These are phyloP conservation scores for Pristionchus entomophagus DNA, from an alignment of 2,888 invertebrate species.

Conservation along the genomic window DNA sequence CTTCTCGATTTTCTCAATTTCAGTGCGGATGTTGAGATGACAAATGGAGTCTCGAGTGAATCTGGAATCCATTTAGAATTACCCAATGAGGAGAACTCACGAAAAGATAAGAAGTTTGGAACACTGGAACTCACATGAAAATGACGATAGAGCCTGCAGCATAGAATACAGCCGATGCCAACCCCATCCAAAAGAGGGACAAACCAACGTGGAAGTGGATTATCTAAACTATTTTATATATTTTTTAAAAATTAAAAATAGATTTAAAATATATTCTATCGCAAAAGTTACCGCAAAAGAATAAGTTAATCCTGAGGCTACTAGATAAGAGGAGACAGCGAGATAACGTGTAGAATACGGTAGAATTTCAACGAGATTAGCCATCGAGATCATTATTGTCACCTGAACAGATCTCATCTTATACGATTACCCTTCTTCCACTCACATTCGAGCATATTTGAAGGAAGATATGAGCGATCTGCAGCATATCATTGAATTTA, in stretches of 20 bases:
- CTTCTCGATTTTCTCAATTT: not conserved
- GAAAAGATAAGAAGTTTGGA: not conserved
- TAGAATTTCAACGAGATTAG: not conserved
- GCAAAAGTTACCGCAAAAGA: not conserved
- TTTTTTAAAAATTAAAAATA: too few relatives aligned
- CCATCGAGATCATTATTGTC: not conserved
- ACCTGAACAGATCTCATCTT: not conserved
- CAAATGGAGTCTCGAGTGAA: not conserved
- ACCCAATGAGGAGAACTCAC: not conserved
- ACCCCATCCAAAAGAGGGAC: not conserved
- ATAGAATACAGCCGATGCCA: not conserved
- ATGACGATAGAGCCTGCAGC: not conserved
- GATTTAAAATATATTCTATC: not conserved
- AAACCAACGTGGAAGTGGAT: not conserved
- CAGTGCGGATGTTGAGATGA: not conserved
- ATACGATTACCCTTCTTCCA: not conserved
- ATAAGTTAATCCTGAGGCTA: not conserved
- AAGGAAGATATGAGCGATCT: not conserved
- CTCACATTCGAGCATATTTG: not conserved
- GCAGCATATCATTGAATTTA: not conserved
- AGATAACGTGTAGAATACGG: not conserved
- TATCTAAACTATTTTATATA: too few relatives aligned
- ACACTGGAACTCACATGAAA: not conserved
- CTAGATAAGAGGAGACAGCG: not conserved
- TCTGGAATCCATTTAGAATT: not conserved